Evolutionary conservation across 1,140 invertebrate genomes (phyloP).

Genomic region (Solenopsis fugax): DNA sequence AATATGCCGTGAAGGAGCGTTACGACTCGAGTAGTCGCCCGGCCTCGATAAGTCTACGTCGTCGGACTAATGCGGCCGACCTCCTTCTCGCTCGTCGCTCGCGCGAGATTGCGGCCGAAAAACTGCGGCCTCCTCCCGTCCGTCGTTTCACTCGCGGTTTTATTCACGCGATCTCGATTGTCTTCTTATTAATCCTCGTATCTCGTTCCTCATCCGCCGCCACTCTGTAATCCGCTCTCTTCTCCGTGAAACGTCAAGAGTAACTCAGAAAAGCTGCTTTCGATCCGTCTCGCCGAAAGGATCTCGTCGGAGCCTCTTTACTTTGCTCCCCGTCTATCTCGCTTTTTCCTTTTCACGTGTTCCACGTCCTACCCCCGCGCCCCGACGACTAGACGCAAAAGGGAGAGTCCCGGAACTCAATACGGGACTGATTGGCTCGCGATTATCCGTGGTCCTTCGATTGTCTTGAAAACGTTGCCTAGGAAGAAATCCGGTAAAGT

Average conservation of each 20-base stretch:
- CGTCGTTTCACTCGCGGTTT: constrained; percentile 53
- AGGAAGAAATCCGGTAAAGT: constrained; percentile 63
- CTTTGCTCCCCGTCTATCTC: constrained; percentile 18
- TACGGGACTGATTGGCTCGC: constrained; percentile 70
- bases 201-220: neutral
- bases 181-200: constrained; percentile 50
- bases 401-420: constrained; percentile 60
- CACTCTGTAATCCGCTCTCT: constrained; percentile 55
- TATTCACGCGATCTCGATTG: constrained; percentile 41
- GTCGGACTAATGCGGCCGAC: constrained; percentile 22
- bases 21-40: neutral
- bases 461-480: constrained; percentile 61
- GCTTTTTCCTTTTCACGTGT: neutral
- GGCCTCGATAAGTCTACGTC: constrained; percentile 1
- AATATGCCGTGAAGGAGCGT: neutral
- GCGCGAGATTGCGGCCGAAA: constrained; percentile 10
- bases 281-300: constrained; percentile 28
- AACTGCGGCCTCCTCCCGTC: neutral
- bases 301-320: constrained; percentile 30
- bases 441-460: constrained; percentile 61
- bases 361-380: neutral
- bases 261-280: constrained; percentile 73
- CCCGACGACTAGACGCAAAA: neutral
- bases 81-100: constrained; percentile 12
- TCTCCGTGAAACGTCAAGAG: constrained; percentile 38